Percentiles rank a stretch among this genome's conserved stretches.
These are phyloP conservation scores for Buphagus erythrorhynchus DNA, from an alignment of 2,797 vertebrate species.

Conservation along the genomic window DNA sequence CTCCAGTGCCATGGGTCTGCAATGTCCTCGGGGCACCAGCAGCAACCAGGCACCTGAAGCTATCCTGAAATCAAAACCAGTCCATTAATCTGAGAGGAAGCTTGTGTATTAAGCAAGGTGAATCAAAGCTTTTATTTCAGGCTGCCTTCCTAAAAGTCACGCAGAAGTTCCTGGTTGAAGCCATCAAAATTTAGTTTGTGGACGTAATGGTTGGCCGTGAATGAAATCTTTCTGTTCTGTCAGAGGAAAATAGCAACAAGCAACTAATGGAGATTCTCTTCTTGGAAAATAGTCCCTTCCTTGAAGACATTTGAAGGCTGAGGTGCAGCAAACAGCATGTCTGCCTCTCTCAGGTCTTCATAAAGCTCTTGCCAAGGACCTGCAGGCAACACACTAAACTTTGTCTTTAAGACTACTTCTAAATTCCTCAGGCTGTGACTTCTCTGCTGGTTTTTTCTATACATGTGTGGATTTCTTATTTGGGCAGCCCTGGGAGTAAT, in stretches of 20 bases:
- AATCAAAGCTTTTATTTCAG: not conserved
- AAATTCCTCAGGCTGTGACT: not conserved
- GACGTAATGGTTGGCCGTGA: accelerated
- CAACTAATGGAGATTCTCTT: not conserved
- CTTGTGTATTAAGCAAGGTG: not conserved
- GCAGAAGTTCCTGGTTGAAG: not conserved
- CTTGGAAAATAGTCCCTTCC: not conserved
- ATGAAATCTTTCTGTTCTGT: not conserved
- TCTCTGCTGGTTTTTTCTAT: not conserved
- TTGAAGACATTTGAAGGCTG: not conserved
- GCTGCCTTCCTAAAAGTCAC: not conserved
- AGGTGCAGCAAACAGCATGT: not conserved
- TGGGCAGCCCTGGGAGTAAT: not conserved
- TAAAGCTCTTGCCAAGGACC: not conserved
- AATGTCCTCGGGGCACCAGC: not conserved
- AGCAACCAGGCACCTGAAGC: not conserved
- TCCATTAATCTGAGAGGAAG: not conserved
- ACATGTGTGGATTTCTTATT: not conserved
- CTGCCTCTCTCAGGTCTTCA: not conserved
- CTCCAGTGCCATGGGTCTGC: accelerated
- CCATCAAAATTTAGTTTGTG: not conserved
- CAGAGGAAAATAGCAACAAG: not conserved
- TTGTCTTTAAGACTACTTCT: not conserved
- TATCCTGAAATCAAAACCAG: not conserved
- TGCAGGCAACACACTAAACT: not conserved